Conservation (phyloP, 2,888 invertebrate genomes). For the Dysmachus trigonus region DNA sequence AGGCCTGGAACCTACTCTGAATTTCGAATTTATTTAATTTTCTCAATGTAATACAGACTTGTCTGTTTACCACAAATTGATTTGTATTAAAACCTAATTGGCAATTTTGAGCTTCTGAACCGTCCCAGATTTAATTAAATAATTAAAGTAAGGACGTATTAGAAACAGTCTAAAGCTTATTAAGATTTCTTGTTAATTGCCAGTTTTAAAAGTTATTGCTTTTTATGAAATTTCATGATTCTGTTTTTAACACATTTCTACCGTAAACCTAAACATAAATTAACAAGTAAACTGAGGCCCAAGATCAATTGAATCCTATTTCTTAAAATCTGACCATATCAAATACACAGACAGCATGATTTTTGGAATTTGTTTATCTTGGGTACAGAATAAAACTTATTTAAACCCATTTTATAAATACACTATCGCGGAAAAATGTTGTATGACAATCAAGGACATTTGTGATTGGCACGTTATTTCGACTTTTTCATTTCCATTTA, state of each 20-base stretch:
- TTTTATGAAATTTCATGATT: not conserved
- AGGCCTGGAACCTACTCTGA: not conserved
- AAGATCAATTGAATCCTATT: not conserved
- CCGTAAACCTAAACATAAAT: not conserved
- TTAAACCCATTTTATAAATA: not conserved
- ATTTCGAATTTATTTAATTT: not conserved
- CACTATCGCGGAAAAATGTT: not conserved
- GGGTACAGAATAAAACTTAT: not conserved
- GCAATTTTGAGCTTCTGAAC: too few relatives aligned
- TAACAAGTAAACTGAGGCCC: too few relatives aligned
- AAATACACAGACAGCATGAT: not conserved
- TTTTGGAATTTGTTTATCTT: not conserved
- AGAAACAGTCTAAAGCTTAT: too few relatives aligned
- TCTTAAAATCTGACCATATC: not conserved
- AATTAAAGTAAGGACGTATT: too few relatives aligned
- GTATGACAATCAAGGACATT: not conserved
- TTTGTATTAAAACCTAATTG: too few relatives aligned
- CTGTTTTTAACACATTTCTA: not conserved
- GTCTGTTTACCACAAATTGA: too few relatives aligned
- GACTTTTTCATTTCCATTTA: not conserved
- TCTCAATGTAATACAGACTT: too few relatives aligned
- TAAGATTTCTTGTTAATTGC: too few relatives aligned
- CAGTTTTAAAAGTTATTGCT: too few relatives aligned
- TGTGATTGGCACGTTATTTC: not conserved
- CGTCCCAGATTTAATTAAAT: too few relatives aligned